Percentiles rank a stretch among this genome's conserved stretches.
Evolutionary conservation across 37 sponge, comb jelly and placozoan genomes (phyloP).

Genomic region (Tethya wilhelma): DNA sequence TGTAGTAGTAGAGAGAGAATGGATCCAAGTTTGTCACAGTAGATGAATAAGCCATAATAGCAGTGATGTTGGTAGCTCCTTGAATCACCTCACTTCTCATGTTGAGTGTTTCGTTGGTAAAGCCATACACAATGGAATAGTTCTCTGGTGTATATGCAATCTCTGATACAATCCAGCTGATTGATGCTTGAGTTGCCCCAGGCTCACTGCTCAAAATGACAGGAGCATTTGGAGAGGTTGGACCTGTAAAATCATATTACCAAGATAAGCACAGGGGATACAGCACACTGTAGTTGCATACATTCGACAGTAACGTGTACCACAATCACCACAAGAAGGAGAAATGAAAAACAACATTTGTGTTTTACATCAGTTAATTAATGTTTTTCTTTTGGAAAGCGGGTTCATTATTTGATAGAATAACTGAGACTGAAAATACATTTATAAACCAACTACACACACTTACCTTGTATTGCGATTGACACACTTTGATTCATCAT

Average conservation of each 20-base stretch:
- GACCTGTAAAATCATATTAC: background rate
- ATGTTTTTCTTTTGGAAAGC: too few species aligned
- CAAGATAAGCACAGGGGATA: too few species aligned
- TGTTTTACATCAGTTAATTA: too few species aligned
- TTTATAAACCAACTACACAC: background rate
- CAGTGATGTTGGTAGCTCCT: constrained; percentile 12
- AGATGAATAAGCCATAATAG: background rate
- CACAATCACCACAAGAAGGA: background rate
- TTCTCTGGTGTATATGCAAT: constrained; percentile 28
- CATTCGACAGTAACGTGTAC: background rate
- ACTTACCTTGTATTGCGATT: constrained; percentile 12
- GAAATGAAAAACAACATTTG: too few species aligned
- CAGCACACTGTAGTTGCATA: too few species aligned
- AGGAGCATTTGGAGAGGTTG: background rate
- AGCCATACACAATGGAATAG: constrained; percentile 25
- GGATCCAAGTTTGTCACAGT: constrained; percentile 9
- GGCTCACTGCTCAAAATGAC: background rate
- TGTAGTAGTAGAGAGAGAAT: constrained; percentile 23
- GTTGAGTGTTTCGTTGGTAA: background rate
- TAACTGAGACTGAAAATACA: background rate
- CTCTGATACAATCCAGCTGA: constrained; percentile 15
- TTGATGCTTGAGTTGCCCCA: background rate
- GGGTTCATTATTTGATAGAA: background rate
- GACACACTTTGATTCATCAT: background rate
- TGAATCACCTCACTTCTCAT: constrained; percentile 6